These are phyloP conservation scores for Gambusia affinis DNA, from an alignment of 2,113 vertebrate genomes.

Conservation along the genomic window DNA sequence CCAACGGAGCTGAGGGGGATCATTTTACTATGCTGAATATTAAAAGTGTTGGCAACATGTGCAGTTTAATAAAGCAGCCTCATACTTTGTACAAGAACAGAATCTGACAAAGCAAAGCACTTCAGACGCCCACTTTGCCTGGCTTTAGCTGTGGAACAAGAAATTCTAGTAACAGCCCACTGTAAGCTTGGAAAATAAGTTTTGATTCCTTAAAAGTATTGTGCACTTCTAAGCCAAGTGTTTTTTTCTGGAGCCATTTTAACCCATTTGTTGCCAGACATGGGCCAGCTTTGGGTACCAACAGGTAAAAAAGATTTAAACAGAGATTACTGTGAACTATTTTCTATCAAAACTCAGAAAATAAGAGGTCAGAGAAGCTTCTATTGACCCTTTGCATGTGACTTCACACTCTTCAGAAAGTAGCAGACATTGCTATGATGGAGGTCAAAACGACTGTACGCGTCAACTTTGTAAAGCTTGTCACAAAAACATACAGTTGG, in stretches of 20 bases:
- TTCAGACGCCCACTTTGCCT: not conserved
- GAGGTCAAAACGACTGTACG: too few species aligned
- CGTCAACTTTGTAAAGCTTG: too few species aligned
- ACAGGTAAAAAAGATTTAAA: not conserved
- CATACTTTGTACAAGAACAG: not conserved
- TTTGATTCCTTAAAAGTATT: not conserved
- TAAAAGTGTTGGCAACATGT: conserved; percentile 24
- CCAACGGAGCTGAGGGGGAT: conserved; percentile 44
- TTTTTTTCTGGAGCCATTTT: not conserved
- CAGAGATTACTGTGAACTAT: not conserved
- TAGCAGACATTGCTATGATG: too few species aligned
- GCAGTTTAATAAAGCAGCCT: conserved; percentile 10
- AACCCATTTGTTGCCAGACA: not conserved
- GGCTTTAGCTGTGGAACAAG: not conserved
- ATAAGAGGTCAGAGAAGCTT: not conserved
- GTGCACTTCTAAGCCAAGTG: not conserved
- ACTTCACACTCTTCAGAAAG: too few species aligned
- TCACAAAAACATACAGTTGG: too few species aligned
- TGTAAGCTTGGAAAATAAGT: not conserved
- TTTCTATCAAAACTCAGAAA: not conserved
- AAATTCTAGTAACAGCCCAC: not conserved
- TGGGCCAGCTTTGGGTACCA: not conserved
- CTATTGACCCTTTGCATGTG: not conserved
- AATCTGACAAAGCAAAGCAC: not conserved
- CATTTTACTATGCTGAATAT: conserved; percentile 50